Evolutionary conservation across 2,888 invertebrate genomes (phyloP).

Genomic region (Adela reaumurella): DNA sequence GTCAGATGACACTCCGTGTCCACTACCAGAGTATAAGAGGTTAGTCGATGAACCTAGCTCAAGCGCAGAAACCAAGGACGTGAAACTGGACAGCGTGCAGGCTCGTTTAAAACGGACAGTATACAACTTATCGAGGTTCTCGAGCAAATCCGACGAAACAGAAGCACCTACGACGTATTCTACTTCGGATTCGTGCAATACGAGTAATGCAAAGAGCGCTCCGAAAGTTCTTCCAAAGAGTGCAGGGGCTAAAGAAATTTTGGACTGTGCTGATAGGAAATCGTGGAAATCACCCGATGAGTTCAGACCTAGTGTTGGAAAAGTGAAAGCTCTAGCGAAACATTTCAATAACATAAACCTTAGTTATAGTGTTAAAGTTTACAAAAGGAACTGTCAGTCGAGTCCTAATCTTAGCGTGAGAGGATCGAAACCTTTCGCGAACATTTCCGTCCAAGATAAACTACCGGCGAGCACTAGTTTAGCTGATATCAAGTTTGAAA

Average conservation of each 20-base stretch:
- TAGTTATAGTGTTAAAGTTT: constrained; percentile 36
- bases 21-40: neutral
- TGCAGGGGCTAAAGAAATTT: constrained; percentile 28
- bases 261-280: constrained; percentile 42
- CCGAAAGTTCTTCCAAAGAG: constrained; percentile 20
- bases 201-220: constrained; percentile 15
- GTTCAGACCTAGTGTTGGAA: constrained; percentile 63
- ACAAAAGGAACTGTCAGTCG: constrained; percentile 43
- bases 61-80: constrained; percentile 23
- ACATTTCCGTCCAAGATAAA: constrained; percentile 20
- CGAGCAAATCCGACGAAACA: constrained; percentile 36
- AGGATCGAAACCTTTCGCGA: constrained; percentile 19
- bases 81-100: constrained; percentile 28
- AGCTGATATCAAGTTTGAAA: constrained; percentile 39
- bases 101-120: constrained; percentile 32
- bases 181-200: constrained; percentile 32
- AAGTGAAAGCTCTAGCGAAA: constrained; percentile 67
- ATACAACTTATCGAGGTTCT: constrained; percentile 29
- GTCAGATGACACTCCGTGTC: neutral
- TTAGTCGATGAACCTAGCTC: neutral
- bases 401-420: constrained; percentile 39
- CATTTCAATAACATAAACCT: constrained; percentile 60
- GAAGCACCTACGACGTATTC: constrained; percentile 34
- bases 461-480: constrained; percentile 37
- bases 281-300: constrained; percentile 71